Evolutionary conservation across 2,797 vertebrate species (phyloP), one percentile per base, ranked within the genome.

Genomic region (Siniperca obscura): DNA sequence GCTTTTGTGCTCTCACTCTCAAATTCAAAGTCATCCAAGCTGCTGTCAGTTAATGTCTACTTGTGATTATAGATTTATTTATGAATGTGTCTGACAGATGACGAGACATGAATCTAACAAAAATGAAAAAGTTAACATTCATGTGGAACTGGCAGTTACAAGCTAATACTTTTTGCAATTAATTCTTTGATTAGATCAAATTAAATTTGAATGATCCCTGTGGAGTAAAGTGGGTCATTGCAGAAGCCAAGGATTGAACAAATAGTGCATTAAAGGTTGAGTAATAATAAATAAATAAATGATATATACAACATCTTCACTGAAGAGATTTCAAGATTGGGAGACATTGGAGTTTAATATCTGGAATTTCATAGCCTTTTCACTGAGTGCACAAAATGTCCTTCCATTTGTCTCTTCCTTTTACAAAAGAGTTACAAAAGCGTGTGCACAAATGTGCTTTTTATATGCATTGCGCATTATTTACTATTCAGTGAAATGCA

Each of bases 131-230:
- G 55, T 80, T 62, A 73, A 73, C 46, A 68, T 81, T 85, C 56
- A 67, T 77, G 76, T 48, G 40, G 67, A 68, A 79, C 70, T 64
- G 71, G 65, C 65, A 46, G 79, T 80, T 84, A 84, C 87, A 87
- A 87, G 84, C 71, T 59, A 76, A 74, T 60, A 62, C 50, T 53
- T 85, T 84, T 87, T 82, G 72, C 64, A 48, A 60, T 34, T 34
- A 76, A 74, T 82, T 89, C 85, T 91, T 88, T 89, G 90, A 91
- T 90, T 77, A 84, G 82, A 87, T 81, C 60, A 88, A 85, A 91
- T 93, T 36, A 89, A 77, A 90, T 83, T 92, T 89, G 86, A 91
- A 92, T 91, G 81, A 89, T 90, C 72, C 74, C 77, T 48, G 65
- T 70, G 83, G 86, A 87, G 78, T 75, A 82, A 92, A 90, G 74